Conservation (phyloP, 2,113 vertebrate species). For the Solea senegalensis region DNA sequence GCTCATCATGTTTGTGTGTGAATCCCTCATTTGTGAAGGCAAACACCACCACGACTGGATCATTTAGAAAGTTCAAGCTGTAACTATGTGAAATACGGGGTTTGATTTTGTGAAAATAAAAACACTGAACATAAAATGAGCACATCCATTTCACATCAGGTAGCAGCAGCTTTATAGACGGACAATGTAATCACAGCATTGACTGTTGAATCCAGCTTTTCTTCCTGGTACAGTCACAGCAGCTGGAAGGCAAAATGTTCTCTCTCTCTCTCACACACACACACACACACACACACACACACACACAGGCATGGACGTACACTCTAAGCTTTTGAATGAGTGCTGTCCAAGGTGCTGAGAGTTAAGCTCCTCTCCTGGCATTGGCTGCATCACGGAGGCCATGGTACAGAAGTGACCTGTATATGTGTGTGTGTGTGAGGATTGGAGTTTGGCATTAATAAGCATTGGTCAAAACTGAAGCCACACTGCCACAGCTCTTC, state of each 20-base stretch:
- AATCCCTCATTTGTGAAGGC: too few species aligned
- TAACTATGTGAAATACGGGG: too few species aligned
- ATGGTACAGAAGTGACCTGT: slow-evolving; percentile 47
- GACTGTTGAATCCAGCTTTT: slow-evolving; percentile 19
- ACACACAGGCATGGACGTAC: slow-evolving; percentile 26
- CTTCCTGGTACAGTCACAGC: slow-evolving; percentile 29
- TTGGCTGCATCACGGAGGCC: slow-evolving; percentile 48
- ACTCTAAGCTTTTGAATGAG: slow-evolving; percentile 60
- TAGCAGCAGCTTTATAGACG: too few species aligned
- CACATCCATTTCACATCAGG: too few species aligned
- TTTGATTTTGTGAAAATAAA: too few species aligned
- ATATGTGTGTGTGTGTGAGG: background rate
- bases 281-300: slow-evolving; percentile 6
- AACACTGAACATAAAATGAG: too few species aligned
- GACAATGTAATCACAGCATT: slow-evolving; percentile 8
- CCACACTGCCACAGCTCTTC: too few species aligned
- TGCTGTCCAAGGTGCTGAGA: slow-evolving; percentile 65
- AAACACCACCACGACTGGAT: too few species aligned
- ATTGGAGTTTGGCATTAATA: too few species aligned
- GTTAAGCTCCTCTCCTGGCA: slow-evolving; percentile 63
- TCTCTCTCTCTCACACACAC: background rate
- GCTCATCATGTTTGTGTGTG: too few species aligned
- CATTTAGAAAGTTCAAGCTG: too few species aligned
- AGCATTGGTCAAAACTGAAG: too few species aligned
- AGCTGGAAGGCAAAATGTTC: slow-evolving; percentile 41